Evolutionary conservation across 37 sponge, comb jelly and placozoan genomes (phyloP), one percentile per base, ranked within the genome.

Genomic region (Bolinopsis microptera): DNA sequence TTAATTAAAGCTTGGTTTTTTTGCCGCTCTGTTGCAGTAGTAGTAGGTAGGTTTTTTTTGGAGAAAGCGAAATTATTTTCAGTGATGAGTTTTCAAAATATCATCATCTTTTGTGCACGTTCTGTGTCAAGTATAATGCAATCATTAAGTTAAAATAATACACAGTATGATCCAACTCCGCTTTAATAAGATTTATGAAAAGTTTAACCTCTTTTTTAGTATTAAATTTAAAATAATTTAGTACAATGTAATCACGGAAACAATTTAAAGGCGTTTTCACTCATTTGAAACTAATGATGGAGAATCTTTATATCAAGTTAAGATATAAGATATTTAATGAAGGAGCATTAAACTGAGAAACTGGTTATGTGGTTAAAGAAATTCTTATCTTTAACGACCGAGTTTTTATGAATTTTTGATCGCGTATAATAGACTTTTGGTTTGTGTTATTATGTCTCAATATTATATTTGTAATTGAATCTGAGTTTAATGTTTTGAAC

Each of bases 341-440:
- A n/a, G 61, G 61, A 5, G 5, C 61, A 48, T 48, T 48, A 13
- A 48, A 48, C 61, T 48, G 61, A 48, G 13, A 48, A 48, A 48
- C 61, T 48, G 61, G 61, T 48, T 48, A 48, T 18, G 61, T 48
- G 5, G 61, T 48, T 48, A 48, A 48, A 48, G 61, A 48, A 48
- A 18, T 48, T 48, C 61, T 48, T 48, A 48, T 13, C 61, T 48
- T 48, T 48, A 48, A 48, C 61, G 9, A 48, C 61, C 61, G 61
- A 32, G 37, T 77, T 77, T 77, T 77, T 77, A 77, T 77, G 80
- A 77, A 35, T 77, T 48, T 77, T 77, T 77, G 80, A 77, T 77
- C 80, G 80, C 80, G 80, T 35, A 72, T 72, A 72, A 77, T 77
- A 77, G 80, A 77, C 80, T 77, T 77, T 77, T 77, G 80, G 80